Percentiles rank a stretch among this genome's conserved stretches.
Conservation (phyloP, 2,113 vertebrate genomes). For the Neoarius graeffei region DNA sequence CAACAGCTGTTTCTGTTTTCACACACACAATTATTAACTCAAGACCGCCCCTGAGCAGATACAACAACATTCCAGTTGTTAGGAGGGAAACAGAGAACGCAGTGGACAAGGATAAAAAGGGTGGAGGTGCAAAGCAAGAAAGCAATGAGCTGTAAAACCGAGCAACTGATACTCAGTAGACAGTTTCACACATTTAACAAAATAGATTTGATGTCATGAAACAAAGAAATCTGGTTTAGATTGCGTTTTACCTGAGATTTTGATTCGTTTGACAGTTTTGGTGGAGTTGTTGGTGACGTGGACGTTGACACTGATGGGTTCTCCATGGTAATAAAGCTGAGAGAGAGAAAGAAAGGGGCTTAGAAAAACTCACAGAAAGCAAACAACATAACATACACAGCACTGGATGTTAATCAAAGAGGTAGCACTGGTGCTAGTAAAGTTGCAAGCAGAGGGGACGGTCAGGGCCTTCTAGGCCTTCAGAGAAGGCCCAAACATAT, state of each 20-base stretch:
- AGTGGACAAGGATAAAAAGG: background rate
- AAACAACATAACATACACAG: background rate
- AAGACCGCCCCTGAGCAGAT: background rate
- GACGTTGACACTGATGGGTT: constrained; percentile 87
- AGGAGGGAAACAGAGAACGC: background rate
- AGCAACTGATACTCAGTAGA: background rate
- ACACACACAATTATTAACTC: constrained; percentile 23
- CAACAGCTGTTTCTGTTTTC: constrained; percentile 11
- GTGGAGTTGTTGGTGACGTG: constrained; percentile 93
- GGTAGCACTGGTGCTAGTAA: background rate
- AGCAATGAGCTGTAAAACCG: background rate
- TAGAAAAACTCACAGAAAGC: background rate
- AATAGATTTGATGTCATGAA: background rate
- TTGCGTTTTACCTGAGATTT: constrained; percentile 79
- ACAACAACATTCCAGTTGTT: background rate
- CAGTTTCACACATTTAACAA: background rate
- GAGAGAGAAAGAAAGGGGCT: background rate
- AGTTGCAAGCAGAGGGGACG: background rate
- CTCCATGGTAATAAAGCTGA: constrained; percentile 79
- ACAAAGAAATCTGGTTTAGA: background rate
- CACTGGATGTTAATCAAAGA: background rate
- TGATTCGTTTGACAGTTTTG: constrained; percentile 88
- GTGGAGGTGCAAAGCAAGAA: background rate
- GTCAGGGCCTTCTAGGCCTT: no score
- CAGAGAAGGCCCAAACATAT: no score